Base-by-base conservation (phyloP, 2,113 vertebrate species). In the Nibea albiflora region DNA sequence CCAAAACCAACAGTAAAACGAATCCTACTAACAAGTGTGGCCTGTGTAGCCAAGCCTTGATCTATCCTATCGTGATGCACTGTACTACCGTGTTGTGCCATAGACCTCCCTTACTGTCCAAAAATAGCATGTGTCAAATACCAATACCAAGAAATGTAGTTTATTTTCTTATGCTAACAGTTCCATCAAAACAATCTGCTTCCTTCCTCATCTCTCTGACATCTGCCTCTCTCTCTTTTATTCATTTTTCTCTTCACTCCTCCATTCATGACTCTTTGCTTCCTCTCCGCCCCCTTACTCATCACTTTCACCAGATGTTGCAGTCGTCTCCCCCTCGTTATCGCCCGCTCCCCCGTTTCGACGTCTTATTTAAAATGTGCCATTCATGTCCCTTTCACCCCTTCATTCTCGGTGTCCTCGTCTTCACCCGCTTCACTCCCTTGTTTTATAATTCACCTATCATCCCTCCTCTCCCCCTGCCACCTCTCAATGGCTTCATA, bases 381-480 rank as follows among this genome's bases (percentile, higher is more conserved):
- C 64, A 1, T 71, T 69, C 50, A 61, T 74, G 81, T 89, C 78
- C 70, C 64, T 79, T 78, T 85, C 77, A 73, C 82, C 83, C 71
- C 81, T 20, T 66, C 39, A 2, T 68, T 73, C 82, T 39, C 3
- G 35, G 46, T 54, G 73, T 85, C 84, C 88, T 71, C 46, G 15
- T 81, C 89, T 52, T 90, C 84, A 90, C 86, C 88, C 84, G 80
- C 69, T 84, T 80, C 80, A 2, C 78, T 78, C 68, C 79, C 86
- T 88, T 85, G 85, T 90, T 89, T 89, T 88, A 79, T 85, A 86
- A 89, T 79, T 87, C 90, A 87, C 84, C 88, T 85, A 81, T 85
- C 81, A 67, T 90, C 80, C 56, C 69, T 0, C 31, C 68, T 8
- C 72, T 82, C 68, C 54, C 65, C 63, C 81, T 62, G 46, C 80